These are phyloP conservation scores for Patella caerulea DNA, from an alignment of 2,888 invertebrate species.

Conservation along the genomic window DNA sequence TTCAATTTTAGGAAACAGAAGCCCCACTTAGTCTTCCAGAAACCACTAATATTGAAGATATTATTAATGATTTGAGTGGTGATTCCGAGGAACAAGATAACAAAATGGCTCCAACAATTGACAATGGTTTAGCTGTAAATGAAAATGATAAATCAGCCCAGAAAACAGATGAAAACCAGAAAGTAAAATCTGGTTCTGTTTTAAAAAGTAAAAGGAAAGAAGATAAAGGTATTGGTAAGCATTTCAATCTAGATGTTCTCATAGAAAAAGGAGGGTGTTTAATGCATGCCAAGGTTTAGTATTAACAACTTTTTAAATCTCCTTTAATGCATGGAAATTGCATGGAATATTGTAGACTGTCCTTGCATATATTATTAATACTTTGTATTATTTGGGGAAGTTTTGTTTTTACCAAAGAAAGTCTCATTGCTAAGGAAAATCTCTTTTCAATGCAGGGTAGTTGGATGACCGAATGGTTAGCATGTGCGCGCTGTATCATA, in stretches of 20 bases:
- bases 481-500: too few species aligned
- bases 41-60: neutral
- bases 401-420: too few species aligned
- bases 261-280: too few species aligned
- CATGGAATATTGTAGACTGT: too few species aligned
- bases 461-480: too few species aligned
- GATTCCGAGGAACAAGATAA: constrained; percentile 13
- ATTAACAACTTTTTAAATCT: too few species aligned
- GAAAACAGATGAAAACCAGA: constrained; percentile 15
- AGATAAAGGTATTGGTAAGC: constrained; percentile 64
- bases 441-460: too few species aligned
- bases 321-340: too few species aligned
- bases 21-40: constrained; percentile 2
- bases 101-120: constrained; percentile 18
- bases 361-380: neutral
- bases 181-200: neutral
- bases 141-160: constrained; percentile 19
- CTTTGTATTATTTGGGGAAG: too few species aligned
- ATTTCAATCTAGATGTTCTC: neutral
- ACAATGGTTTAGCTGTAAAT: constrained; percentile 14
- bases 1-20: neutral
- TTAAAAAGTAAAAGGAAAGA: constrained; percentile 61
- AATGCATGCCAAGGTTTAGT: too few species aligned
- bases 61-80: neutral
- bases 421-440: too few species aligned